A percentile compares a stretch with the other conserved stretches of the same genome.
These are phyloP conservation scores for Drosophila gaucha DNA, from an alignment of 2,888 invertebrate species.

Conservation along the genomic window DNA sequence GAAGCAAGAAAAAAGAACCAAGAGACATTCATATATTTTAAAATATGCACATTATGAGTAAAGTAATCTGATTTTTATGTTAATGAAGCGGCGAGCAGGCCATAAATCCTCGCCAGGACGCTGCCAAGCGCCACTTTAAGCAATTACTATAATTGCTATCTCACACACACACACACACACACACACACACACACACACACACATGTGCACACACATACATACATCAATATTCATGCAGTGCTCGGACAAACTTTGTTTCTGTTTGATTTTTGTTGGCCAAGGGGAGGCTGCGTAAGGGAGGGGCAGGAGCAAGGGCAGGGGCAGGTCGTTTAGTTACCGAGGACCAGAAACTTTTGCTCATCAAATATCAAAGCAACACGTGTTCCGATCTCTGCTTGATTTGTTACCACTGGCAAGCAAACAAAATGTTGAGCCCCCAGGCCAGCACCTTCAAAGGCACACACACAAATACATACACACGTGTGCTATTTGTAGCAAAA, in stretches of 20 bases:
- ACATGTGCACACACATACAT: constrained; percentile 21
- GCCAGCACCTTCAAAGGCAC: constrained; percentile 53
- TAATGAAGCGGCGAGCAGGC: constrained; percentile 70
- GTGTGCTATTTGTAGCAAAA: constrained; percentile 17
- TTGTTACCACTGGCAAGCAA: constrained; percentile 45
- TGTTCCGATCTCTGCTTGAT: constrained; percentile 56
- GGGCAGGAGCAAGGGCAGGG: neutral
- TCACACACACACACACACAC: constrained; percentile 22
- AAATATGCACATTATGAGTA: constrained; percentile 77
- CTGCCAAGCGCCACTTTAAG: constrained; percentile 52
- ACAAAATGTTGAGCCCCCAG: constrained; percentile 13
- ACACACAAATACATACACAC: constrained; percentile 11
- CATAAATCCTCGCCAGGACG: constrained; percentile 58
- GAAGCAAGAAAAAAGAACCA: constrained; percentile 28
- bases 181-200: constrained; percentile 5
- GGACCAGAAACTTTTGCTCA: constrained; percentile 62
- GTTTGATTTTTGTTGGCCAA: constrained; percentile 54
- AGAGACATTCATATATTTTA: constrained; percentile 63
- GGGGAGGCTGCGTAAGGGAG: neutral
- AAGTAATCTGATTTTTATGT: constrained; percentile 80
- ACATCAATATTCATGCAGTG: constrained; percentile 60
- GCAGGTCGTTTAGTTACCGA: constrained; percentile 7
- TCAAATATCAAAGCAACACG: constrained; percentile 81
- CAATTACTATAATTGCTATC: constrained; percentile 76
- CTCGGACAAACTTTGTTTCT: constrained; percentile 60